Conservation (phyloP, 2,113 vertebrate species). For the Triplophysa tibetana region DNA sequence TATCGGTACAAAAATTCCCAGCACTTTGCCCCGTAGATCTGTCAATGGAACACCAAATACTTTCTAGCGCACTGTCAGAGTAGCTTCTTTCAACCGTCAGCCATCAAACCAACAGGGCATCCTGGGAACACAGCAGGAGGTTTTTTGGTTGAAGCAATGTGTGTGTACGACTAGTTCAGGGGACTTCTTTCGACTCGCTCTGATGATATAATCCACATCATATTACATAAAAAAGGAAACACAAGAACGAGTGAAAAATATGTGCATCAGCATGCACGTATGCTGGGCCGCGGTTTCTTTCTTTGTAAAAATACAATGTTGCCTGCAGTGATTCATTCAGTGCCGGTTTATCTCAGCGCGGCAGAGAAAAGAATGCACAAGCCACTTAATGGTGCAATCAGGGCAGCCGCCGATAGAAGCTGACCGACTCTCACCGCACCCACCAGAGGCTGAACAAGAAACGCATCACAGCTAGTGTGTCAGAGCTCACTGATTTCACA, state of each 20-base stretch:
- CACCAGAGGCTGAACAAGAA: conserved; percentile 16
- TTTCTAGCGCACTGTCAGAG: conserved; percentile 15
- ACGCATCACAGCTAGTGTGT: conserved; percentile 23
- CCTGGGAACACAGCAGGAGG: conserved; percentile 7
- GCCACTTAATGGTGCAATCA: conserved; percentile 48
- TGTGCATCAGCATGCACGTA: background rate
- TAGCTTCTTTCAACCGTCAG: conserved; percentile 29
- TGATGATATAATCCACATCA: conserved; percentile 26
- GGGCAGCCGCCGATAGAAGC: conserved; percentile 21
- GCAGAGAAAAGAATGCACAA: conserved; percentile 29
- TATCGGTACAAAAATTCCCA: conserved; percentile 28
- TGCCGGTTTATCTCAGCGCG: conserved; percentile 38
- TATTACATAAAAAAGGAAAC: conserved; percentile 6
- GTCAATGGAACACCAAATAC: conserved; percentile 36
- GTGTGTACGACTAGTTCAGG: background rate
- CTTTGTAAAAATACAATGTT: background rate
- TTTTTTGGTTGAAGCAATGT: background rate
- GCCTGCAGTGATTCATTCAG: conserved; percentile 42
- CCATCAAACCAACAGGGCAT: conserved; percentile 23
- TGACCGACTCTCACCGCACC: conserved; percentile 14
- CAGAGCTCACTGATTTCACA: conserved; percentile 39
- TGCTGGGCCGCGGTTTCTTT: background rate
- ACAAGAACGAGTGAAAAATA: conserved; percentile 14
- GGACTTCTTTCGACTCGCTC: background rate
- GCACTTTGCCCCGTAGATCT: conserved; percentile 10